Conservation (phyloP, 2,888 invertebrate genomes). For the Coenonympha arcania region DNA sequence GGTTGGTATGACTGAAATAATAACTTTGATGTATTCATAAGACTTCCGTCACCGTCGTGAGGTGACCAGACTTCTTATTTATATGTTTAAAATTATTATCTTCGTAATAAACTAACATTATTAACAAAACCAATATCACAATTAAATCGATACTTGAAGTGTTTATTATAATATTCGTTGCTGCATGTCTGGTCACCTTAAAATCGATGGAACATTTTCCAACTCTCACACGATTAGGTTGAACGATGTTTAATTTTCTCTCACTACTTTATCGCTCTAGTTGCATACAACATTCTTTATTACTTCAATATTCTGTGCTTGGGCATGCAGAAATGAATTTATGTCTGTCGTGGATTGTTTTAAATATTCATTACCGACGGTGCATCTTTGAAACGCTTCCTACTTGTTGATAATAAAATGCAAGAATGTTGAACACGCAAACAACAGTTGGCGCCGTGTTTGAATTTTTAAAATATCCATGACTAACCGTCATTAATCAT, state of each 20-base stretch:
- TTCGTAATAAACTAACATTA: conserved; percentile 13
- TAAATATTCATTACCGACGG: conserved; percentile 27
- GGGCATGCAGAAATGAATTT: conserved; percentile 72
- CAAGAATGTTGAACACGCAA: neutral
- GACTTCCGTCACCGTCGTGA: conserved; percentile 66
- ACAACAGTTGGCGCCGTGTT: conserved; percentile 7
- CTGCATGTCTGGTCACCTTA: conserved; percentile 74
- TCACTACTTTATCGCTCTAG: conserved; percentile 47
- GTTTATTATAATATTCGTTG: conserved; percentile 50
- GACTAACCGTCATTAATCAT: conserved; percentile 52
- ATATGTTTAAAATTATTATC: conserved; percentile 23
- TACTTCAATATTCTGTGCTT: conserved; percentile 63
- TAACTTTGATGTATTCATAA: conserved; percentile 36
- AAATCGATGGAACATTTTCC: conserved; percentile 36
- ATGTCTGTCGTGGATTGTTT: conserved; percentile 47
- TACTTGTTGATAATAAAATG: neutral
- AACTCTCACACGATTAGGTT: conserved; percentile 50
- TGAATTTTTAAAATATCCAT: conserved; percentile 43
- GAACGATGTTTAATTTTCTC: conserved; percentile 43
- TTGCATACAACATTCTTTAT: conserved; percentile 55
- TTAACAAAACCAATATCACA: conserved; percentile 9
- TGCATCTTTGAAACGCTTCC: neutral
- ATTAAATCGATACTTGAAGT: conserved; percentile 21
- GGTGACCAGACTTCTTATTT: conserved; percentile 64
- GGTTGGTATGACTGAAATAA: conserved; percentile 49